Percentiles rank a stretch among this genome's conserved stretches.
Conservation (phyloP, 2,797 vertebrate species). For the Manis crassicaudata region DNA sequence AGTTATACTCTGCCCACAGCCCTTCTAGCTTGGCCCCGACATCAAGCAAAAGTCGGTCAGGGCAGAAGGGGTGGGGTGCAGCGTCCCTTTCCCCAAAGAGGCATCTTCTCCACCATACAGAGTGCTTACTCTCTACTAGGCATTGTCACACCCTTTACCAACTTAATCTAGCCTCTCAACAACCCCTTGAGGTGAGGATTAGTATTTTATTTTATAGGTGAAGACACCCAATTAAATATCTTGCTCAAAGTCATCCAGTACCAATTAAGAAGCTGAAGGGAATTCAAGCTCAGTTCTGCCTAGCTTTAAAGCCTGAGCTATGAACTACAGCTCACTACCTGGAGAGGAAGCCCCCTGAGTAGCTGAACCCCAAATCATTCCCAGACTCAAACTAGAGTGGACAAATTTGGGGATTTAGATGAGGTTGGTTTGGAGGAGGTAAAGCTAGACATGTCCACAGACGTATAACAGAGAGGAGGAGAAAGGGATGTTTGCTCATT, state of each 20-base stretch:
- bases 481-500: background rate
- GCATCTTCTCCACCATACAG: background rate
- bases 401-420: background rate
- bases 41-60: background rate
- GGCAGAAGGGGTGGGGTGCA: no score
- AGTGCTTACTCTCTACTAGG: background rate
- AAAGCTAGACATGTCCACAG: background rate
- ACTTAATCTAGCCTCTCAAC: background rate
- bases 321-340: background rate
- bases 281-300: background rate
- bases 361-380: background rate
- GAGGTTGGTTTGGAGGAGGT: background rate
- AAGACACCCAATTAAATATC: background rate
- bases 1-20: no score
- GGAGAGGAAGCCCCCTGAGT: no score
- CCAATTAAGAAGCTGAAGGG: background rate
- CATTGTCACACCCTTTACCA: background rate
- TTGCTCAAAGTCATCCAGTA: background rate
- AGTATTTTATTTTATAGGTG: background rate
- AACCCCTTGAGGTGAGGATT: background rate
- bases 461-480: accelerated
- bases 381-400: background rate
- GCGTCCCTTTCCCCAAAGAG: background rate
- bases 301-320: constrained; percentile 5
- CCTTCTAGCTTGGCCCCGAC: background rate